These are phyloP conservation scores for Cygnus olor DNA, from an alignment of 2,797 vertebrate species.

Conservation along the genomic window DNA sequence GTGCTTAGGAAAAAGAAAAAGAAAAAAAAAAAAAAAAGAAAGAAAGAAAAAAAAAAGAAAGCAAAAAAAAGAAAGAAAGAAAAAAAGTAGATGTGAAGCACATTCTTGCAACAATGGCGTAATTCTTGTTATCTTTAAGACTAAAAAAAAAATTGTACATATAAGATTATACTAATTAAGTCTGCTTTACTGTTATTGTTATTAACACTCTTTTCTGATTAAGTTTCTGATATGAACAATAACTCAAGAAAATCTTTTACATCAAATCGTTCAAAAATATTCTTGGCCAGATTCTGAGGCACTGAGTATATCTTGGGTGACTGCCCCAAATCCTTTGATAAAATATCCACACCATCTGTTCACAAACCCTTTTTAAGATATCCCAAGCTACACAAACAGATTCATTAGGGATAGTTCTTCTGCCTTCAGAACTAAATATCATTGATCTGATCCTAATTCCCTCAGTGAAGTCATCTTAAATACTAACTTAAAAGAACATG, in stretches of 20 bases:
- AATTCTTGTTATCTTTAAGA: background rate
- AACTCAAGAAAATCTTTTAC: background rate
- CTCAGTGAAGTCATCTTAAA: background rate
- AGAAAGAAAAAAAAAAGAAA: background rate
- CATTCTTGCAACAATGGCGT: background rate
- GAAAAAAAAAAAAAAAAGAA: no score
- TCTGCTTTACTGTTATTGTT: background rate
- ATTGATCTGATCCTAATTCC: background rate
- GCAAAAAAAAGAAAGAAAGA: background rate
- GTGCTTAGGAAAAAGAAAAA: background rate
- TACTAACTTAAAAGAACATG: background rate
- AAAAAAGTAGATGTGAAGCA: background rate
- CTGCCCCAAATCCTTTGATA: background rate
- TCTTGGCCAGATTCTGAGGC: background rate
- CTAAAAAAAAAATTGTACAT: background rate
- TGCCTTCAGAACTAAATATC: background rate
- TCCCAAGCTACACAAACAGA: background rate
- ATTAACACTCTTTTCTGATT: background rate
- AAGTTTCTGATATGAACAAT: background rate
- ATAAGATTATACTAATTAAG: background rate
- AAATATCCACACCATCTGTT: background rate
- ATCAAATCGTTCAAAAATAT: background rate
- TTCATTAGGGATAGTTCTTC: background rate
- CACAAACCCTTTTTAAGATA: background rate
- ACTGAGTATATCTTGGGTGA: background rate